A percentile compares a stretch with the other conserved stretches of the same genome.
phyloP scores from a whole-genome alignment of 2,888 invertebrate species.

The Didymodactylos carnosus region DNA sequence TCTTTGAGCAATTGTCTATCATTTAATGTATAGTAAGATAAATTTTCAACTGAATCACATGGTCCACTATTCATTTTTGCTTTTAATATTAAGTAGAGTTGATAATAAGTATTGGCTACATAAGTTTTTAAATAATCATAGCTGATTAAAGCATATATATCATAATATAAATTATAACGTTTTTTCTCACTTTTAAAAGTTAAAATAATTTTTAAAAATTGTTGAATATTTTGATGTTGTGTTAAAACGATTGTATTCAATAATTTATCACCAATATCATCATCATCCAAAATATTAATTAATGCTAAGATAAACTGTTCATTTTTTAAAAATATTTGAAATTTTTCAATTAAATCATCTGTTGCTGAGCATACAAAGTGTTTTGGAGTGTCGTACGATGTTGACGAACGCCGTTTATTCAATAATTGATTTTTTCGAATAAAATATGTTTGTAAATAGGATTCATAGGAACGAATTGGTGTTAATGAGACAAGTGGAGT shows the following conservation, averaged over 20 bases:
- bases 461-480: background rate
- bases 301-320: background rate
- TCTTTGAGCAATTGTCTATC: background rate
- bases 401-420: too few species aligned
- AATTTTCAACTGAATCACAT: background rate
- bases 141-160: too few species aligned
- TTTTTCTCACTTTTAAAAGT: too few species aligned
- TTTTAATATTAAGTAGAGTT: background rate
- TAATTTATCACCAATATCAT: background rate
- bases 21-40: background rate
- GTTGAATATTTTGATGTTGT: background rate
- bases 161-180: too few species aligned
- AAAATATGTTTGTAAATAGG: background rate
- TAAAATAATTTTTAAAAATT: background rate
- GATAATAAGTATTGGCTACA: background rate
- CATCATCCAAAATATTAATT: background rate
- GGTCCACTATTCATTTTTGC: background rate
- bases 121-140: background rate
- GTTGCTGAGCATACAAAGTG: too few species aligned
- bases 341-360: background rate
- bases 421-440: background rate
- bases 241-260: background rate
- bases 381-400: background rate
- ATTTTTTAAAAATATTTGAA: background rate
- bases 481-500: background rate